These are phyloP conservation scores for Tortrix viridana DNA, from an alignment of 2,888 invertebrate species.

Conservation along the genomic window DNA sequence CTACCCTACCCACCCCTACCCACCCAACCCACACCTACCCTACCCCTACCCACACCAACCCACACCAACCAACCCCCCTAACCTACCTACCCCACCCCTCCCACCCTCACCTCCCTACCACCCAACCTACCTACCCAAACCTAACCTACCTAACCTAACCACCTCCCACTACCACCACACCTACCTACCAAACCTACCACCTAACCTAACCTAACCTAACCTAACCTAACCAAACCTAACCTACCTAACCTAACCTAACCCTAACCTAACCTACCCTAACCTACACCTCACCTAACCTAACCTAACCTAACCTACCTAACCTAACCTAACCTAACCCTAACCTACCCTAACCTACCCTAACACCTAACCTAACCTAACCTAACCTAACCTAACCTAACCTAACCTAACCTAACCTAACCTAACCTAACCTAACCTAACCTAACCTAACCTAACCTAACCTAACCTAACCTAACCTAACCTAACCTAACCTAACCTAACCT, in stretches of 20 bases:
- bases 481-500: constrained; percentile 32
- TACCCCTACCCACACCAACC: constrained; percentile 9
- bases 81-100: too few relatives aligned
- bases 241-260: too few relatives aligned
- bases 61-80: too few relatives aligned
- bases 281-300: constrained; percentile 12
- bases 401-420: constrained; percentile 22
- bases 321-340: constrained; percentile 23
- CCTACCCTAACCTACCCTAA: too few relatives aligned
- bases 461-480: constrained; percentile 29
- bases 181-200: too few relatives aligned
- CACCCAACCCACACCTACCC: constrained; percentile 15
- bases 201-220: too few relatives aligned
- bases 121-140: constrained; percentile 19
- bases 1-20: constrained; percentile 18
- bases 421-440: constrained; percentile 23
- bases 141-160: constrained; percentile 23
- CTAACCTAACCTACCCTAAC: too few relatives aligned
- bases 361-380: constrained; percentile 15
- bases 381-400: constrained; percentile 23
- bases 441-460: constrained; percentile 24
- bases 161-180: neutral
- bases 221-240: too few relatives aligned
- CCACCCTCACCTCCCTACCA: neutral
- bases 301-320: too few relatives aligned